Percentiles rank a stretch among this genome's conserved stretches.
These are phyloP conservation scores for Apamea sordens DNA, from an alignment of 2,888 invertebrate genomes.

Conservation along the genomic window DNA sequence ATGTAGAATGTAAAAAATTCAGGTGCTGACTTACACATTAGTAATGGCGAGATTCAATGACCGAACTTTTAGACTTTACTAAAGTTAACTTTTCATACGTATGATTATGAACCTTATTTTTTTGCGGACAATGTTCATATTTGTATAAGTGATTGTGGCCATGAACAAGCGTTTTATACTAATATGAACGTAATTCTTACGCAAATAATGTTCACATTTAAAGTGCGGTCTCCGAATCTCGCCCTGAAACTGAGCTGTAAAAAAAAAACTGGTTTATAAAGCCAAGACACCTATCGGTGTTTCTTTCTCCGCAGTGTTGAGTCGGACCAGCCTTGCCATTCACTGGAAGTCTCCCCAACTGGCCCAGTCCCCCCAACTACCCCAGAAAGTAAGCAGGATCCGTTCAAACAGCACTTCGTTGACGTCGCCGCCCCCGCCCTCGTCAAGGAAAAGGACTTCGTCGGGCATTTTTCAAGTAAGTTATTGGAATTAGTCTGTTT, in stretches of 20 bases:
- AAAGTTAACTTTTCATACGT: no score
- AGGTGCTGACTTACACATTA: not conserved
- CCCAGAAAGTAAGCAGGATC: slow-evolving; percentile 67
- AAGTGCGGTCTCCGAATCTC: not conserved
- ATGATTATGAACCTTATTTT: not conserved
- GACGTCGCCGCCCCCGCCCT: slow-evolving; percentile 56
- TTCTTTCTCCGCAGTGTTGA: slow-evolving; percentile 31
- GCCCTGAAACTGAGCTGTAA: not conserved
- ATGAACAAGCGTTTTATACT: not conserved
- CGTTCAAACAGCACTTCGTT: slow-evolving; percentile 75
- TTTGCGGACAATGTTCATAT: not conserved
- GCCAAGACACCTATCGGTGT: not conserved
- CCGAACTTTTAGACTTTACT: not conserved
- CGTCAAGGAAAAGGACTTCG: slow-evolving; percentile 79
- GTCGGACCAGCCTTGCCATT: slow-evolving; percentile 36
- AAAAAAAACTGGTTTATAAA: not conserved
- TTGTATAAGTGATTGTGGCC: not conserved
- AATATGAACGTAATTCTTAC: not conserved
- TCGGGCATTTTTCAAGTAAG: slow-evolving; percentile 83
- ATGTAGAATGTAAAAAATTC: not conserved
- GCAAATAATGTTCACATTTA: not conserved
- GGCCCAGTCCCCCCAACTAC: slow-evolving; percentile 57
- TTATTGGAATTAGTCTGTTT: not conserved
- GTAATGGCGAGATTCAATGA: not conserved
- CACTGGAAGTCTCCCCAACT: slow-evolving; percentile 38